Percentiles rank a stretch among this genome's conserved stretches.
Evolutionary conservation across 2,797 vertebrate genomes (phyloP).

Genomic region (Cuculus canorus): DNA sequence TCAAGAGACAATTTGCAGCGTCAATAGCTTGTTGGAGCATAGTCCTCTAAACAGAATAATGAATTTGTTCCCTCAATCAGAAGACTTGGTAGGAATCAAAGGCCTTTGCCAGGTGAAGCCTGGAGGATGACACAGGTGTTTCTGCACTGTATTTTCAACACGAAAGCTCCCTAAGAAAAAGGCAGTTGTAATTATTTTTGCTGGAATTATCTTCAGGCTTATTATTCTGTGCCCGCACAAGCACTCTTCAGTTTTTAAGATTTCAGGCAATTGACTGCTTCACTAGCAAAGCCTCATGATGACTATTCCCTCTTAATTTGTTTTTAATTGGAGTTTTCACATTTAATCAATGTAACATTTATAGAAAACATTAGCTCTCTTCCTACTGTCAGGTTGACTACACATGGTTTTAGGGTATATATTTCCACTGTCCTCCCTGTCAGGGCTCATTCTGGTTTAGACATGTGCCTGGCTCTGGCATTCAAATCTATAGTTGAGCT

Average conservation of each 20-base stretch:
- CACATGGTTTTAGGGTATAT: background rate
- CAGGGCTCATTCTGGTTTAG: background rate
- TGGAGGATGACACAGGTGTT: background rate
- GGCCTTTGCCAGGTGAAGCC: background rate
- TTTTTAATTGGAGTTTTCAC: slow-evolving; percentile 15
- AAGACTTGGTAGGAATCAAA: background rate
- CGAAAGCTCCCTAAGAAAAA: background rate
- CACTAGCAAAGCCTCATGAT: background rate
- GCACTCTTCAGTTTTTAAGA: background rate
- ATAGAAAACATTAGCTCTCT: background rate
- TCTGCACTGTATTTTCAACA: background rate
- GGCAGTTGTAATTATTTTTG: background rate
- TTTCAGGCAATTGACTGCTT: background rate
- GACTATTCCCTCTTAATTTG: slow-evolving; percentile 4
- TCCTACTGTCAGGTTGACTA: background rate
- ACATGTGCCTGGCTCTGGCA: background rate
- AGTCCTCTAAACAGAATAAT: background rate
- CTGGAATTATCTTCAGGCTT: background rate
- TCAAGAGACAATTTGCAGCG: background rate
- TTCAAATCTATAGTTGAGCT: background rate
- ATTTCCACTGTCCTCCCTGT: background rate
- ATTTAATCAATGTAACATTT: background rate
- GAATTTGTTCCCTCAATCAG: background rate
- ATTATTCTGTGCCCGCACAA: background rate
- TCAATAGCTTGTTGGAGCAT: background rate